Evolutionary conservation across 2,113 vertebrate species (phyloP), one percentile per base, ranked within the genome.

Genomic region (Lethenteron camtschaticum): DNA sequence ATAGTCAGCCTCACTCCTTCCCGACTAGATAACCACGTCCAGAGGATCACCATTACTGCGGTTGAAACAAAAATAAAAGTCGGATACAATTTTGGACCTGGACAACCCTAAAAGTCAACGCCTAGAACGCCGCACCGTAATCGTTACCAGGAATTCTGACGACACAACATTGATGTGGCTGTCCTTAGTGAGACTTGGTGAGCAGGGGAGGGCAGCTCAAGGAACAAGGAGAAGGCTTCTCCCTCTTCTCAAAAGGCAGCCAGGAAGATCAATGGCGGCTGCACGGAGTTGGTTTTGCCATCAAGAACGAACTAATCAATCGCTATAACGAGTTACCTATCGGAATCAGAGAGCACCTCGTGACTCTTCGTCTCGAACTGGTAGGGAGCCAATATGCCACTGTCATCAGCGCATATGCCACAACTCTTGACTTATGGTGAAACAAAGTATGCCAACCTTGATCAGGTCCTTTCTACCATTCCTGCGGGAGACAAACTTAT

Each of bases 211-310:
- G 70, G 10, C 2, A 69, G 10, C 58, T 70, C 70, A 60, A 60
- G 11, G 70, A 14, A 66, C 58, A 70, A 69, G 56, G 70, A 11
- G 58, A 10, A n/a, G 56, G 70, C 13, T 60, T 58, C 11, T 58
- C 16, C 7, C 20, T 14, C 58, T 70, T 60, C 41, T 70, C 56
- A 41, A 70, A 70, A 55, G 70, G 70, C 18, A 70, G 60, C 13
- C 70, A 12, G 18, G 70, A 69, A 69, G 70, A 70, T 58, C 56
- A 70, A 69, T 57, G 8, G 16, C 16, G 70, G 9, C 56, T 68
- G 16, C 56, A 70, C 11, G 58, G 70, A 57, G 58, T 70, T 9
- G 56, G 56, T 13, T 70, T 70, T n/a, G 57, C 70, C 16, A 70
- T 69, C 69, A 69, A 69, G 69, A 69, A 69, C 55, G 18, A 56